Evolutionary conservation across 1,140 invertebrate species (phyloP), one percentile per base, ranked within the genome.

Genomic region (Diachasma alloeum): DNA sequence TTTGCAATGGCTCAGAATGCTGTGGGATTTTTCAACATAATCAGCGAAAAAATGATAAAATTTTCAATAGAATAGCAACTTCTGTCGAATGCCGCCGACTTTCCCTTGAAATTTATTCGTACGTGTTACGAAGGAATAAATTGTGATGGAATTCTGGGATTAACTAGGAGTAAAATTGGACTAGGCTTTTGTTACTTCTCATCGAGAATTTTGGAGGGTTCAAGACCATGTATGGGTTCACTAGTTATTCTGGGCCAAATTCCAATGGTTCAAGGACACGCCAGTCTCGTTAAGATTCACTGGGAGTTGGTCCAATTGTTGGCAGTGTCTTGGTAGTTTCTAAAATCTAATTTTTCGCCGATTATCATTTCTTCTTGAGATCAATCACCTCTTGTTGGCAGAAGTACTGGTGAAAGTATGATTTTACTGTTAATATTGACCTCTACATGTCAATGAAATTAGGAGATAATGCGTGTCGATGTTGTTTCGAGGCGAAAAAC

Each of bases 291-390:
- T 37, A 31, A 56, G 74, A 53, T 66, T 24, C 48, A 59, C 48
- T 56, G 53, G 72, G 68, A 72, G 82, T 85, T 88, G 85, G 87
- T 86, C 85, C 84, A 78, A 82, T 88, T 63, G 1, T 79, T 88
- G 86, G 86, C 88, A 89, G 88, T 89, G 87, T 83, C 81, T 86
- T 76, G 81, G 24, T 42, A 77, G 26, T 26, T 31, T 67, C 56
- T 46, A 67, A 42, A 26, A 39, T 67, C 17, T 36, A 75, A 75
- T 66, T 67, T 44, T 24, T 26, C 59, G 24, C 22, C 24, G 22
- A 63, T 26, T 8, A 63, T 5, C 10, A 31, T 26, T 26, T 63
- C 8, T 63, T 8, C 53, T 59, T n/a, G 17, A 59, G 53, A 59
- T n/a, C 10, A 15, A 15, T 46, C n/a, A n/a, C n/a, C 44, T 46